These are phyloP conservation scores for Tachysurus vachellii DNA, from an alignment of 2,113 vertebrate genomes.

Conservation along the genomic window DNA sequence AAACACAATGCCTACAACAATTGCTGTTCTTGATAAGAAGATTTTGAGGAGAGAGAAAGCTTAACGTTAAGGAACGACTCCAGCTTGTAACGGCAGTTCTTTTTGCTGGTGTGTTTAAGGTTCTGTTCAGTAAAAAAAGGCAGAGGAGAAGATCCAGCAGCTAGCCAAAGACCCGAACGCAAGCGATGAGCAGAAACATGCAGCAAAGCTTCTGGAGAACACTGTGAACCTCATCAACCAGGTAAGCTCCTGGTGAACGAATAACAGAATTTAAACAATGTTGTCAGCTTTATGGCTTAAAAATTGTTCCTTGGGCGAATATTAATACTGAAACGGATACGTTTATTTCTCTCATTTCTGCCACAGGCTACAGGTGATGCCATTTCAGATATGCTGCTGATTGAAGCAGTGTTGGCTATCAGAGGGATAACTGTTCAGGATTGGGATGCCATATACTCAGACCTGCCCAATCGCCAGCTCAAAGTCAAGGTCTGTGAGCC, in stretches of 20 bases:
- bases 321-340: not conserved
- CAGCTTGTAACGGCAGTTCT: not conserved
- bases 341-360: not conserved
- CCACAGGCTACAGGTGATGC: conserved; percentile 89
- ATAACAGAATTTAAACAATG: not conserved
- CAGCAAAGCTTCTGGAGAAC: conserved; percentile 80
- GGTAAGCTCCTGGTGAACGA: conserved; percentile 64
- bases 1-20: not conserved
- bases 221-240: conserved; percentile 88
- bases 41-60: not conserved
- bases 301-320: not conserved
- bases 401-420: conserved; percentile 87
- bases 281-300: not conserved
- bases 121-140: conserved; percentile 86
- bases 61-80: not conserved
- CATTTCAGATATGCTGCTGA: conserved; percentile 90
- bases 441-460: conserved; percentile 85
- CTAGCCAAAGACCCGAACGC: conserved; percentile 69
- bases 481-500: conserved; percentile 84
- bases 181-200: conserved; percentile 74
- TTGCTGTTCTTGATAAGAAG: no score
- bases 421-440: conserved; percentile 84
- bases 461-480: conserved; percentile 91
- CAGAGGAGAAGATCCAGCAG: conserved; percentile 80
- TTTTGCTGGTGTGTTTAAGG: conserved; percentile 68